Evolutionary conservation across 2,797 vertebrate genomes (phyloP), one percentile per base, ranked within the genome.

Genomic region (Lateolabrax maculatus): DNA sequence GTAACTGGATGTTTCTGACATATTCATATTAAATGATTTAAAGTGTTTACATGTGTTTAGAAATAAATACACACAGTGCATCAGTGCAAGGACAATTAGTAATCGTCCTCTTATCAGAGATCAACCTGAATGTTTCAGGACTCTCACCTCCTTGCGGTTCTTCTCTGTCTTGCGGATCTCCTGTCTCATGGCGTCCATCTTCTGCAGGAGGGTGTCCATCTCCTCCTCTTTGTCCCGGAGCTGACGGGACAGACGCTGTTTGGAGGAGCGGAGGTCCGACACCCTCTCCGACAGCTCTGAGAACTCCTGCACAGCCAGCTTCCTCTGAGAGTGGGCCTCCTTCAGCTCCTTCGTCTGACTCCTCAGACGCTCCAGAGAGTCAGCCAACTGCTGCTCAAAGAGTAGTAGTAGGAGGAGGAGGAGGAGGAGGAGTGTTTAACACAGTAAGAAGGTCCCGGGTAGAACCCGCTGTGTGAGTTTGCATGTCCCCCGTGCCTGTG

Each of bases 151-250:
- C 84, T 98, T 98, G 85, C 97, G 95, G 81, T 92, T 94, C 91
- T 97, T 98, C 91, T 99, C 97, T 0, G 94, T 96, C 90, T 96
- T 98, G 27, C 98, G 97, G 71, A 95, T 89, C 13, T 99, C 98
- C 93, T 98, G 97, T 0, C 96, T 94, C 95, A 96, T 94, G 53
- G 91, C 31, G 29, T 99, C 98, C 0, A 97, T 95, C 84, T 96
- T 98, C 91, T 97, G 97, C 93, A 96, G 93, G 74, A 97, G 94
- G 12, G 87, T 82, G 69, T 98, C 98, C 94, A 96, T 57, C 93
- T 99, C 97, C 25, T 99, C 98, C 84, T 99, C 97, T 49, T 98
- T 98, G 94, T 99, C 98, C 0, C 97, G 94, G 1, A 99, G 96
- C 55, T 98, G 97, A 3, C 98, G 97, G 6, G 96, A 95, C 57